Evolutionary conservation across 2,888 invertebrate genomes (phyloP).

Genomic region (Ochlodes sylvanus): DNA sequence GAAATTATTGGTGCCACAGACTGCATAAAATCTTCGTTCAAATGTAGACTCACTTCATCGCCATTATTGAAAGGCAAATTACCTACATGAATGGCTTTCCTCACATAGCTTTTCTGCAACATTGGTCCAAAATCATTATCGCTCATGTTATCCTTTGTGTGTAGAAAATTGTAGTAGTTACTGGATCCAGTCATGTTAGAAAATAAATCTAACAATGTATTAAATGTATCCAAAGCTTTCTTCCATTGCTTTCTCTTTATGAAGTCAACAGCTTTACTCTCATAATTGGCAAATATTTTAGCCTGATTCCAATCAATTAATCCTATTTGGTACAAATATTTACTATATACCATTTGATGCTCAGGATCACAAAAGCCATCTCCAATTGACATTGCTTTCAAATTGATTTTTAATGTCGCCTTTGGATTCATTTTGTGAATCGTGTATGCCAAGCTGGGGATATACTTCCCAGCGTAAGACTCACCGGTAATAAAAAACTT

Average conservation of each 20-base stretch:
- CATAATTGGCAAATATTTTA: constrained; percentile 85
- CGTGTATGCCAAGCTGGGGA: constrained; percentile 90
- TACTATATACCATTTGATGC: constrained; percentile 91
- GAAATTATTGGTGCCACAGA: constrained; percentile 90
- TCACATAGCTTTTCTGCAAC: constrained; percentile 86
- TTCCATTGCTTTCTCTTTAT: constrained; percentile 87
- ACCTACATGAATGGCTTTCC: constrained; percentile 94
- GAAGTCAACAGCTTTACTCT: constrained; percentile 82
- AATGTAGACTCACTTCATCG: constrained; percentile 87
- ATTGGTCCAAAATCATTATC: constrained; percentile 85
- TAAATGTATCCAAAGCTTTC: constrained; percentile 90
- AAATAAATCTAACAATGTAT: constrained; percentile 89
- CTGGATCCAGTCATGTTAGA: constrained; percentile 90
- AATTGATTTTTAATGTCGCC: constrained; percentile 88
- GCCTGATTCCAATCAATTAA: constrained; percentile 87
- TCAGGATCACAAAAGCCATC: constrained; percentile 92
- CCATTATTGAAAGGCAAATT: constrained; percentile 88
- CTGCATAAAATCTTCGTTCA: constrained; percentile 92
- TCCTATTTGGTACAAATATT: constrained; percentile 92
- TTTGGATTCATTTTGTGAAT: constrained; percentile 88
- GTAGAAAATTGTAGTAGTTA: constrained; percentile 90
- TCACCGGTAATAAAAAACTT: constrained; percentile 96
- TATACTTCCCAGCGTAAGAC: constrained; percentile 93
- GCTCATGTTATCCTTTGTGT: constrained; percentile 83
- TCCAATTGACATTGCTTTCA: constrained; percentile 90